phyloP scores from a whole-genome alignment of 2,797 vertebrate species.

The Astyanax mexicanus region DNA sequence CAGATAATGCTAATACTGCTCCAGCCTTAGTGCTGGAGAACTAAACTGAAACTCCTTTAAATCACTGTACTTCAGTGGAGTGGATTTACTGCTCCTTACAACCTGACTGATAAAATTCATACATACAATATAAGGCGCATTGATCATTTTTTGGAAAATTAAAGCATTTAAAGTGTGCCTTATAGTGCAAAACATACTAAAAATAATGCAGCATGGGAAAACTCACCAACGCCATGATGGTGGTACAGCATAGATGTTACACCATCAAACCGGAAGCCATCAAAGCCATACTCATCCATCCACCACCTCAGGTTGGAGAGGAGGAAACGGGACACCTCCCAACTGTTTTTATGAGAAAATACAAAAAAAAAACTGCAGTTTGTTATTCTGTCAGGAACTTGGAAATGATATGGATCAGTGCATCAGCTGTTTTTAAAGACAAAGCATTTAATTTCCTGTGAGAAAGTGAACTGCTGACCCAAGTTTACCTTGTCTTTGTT shows the following conservation, averaged over 20 bases:
- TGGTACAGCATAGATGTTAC: conserved; percentile 97
- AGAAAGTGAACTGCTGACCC: background rate
- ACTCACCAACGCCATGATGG: conserved; percentile 89
- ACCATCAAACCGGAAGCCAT: conserved; percentile 96
- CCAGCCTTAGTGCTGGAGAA: no score
- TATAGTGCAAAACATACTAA: no score
- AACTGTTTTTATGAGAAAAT: conserved; percentile 77
- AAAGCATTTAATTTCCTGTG: conserved; percentile 4
- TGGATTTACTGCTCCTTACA: no score
- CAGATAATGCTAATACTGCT: no score
- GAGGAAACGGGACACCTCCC: conserved; percentile 96
- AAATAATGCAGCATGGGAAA: no score
- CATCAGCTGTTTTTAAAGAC: background rate
- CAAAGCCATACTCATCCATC: conserved; percentile 94
- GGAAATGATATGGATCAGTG: background rate
- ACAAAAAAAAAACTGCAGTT: background rate
- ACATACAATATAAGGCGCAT: no score
- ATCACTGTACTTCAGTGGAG: no score
- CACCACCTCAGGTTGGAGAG: conserved; percentile 98
- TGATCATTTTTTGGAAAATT: no score
- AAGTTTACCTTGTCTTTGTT: background rate
- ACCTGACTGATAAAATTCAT: no score
- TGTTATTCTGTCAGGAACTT: background rate
- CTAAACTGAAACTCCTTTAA: no score
- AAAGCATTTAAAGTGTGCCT: no score